Conservation (phyloP, 2,113 vertebrate species). For the Setophaga petechia region DNA sequence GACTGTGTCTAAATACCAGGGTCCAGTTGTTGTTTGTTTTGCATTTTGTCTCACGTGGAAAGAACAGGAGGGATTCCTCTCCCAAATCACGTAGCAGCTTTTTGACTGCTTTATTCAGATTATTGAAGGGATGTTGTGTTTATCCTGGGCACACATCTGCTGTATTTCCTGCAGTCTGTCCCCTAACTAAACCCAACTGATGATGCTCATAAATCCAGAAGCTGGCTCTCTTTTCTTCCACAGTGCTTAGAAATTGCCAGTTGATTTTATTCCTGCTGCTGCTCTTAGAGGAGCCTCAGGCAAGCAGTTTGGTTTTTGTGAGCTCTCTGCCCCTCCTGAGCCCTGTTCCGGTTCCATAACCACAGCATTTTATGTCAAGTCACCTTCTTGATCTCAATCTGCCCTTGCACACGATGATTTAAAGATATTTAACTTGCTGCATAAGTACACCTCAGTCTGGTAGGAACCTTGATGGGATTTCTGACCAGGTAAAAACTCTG, state of each 20-base stretch:
- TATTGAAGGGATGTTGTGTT: neutral
- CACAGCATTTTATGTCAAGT: neutral
- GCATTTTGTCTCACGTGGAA: neutral
- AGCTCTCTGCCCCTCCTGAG: neutral
- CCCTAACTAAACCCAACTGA: neutral
- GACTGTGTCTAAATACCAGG: neutral
- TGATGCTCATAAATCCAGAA: neutral
- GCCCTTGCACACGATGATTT: neutral
- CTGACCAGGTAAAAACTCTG: neutral
- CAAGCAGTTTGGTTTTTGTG: neutral
- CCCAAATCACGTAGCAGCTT: neutral
- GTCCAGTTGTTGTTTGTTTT: neutral
- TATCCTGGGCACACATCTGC: neutral
- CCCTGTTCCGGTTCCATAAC: neutral
- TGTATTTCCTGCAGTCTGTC: neutral
- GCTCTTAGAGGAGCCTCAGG: neutral
- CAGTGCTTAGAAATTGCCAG: neutral
- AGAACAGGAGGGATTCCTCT: neutral
- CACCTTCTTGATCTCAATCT: neutral
- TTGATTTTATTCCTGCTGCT: neutral
- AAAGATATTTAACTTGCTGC: neutral
- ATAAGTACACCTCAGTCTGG: accelerated
- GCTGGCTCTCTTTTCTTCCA: neutral
- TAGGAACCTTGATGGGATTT: neutral
- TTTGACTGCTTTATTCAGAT: neutral